Base-by-base conservation (phyloP, 2,888 invertebrate species). In the Brenthis hecate region DNA sequence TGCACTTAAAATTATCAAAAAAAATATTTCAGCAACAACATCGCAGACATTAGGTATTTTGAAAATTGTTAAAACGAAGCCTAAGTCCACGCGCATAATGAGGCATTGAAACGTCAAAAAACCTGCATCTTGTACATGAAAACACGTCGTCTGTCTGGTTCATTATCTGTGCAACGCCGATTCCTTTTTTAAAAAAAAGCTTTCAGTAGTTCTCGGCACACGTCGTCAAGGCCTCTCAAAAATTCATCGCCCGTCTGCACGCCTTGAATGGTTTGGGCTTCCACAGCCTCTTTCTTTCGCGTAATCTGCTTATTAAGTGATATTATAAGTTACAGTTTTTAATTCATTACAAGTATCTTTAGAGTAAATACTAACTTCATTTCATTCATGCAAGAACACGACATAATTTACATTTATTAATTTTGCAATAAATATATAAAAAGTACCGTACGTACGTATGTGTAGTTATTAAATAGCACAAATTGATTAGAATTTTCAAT, bases 241-340 rank as follows among this genome's bases (percentile, higher is more conserved):
- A 91, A 92, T 92, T 91, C 92, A 92, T 90, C 91, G 89, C 86
- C 89, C 88, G 91, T 91, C 92, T 90, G 87, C 85, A 77, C 76
- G 78, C 80, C 78, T 78, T 88, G 85, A 90, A 89, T 87, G 79
- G 81, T 85, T 83, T 81, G 76, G 83, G 81, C 80, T 81, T 78
- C 83, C 81, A 80, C 81, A 78, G 74, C 76, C 77, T 76, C 79
- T 82, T 83, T 80, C 81, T 80, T 78, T 72, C 68, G 74, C 78
- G 84, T 91, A 90, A 92, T 91, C 86, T 85, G 82, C 85, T 89
- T 91, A 91, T 86, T 90, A 90, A 87, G 87, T 88, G 84, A 88
- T 87, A 81, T 80, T 83, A 77, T 79, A 77, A 75, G 67, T 75
- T 65, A 51, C 16, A 36, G 36, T 48, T n/a, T 32, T 28, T 16